Base-by-base conservation (phyloP, 2,888 invertebrate species). In the Lycophotia porphyrea region DNA sequence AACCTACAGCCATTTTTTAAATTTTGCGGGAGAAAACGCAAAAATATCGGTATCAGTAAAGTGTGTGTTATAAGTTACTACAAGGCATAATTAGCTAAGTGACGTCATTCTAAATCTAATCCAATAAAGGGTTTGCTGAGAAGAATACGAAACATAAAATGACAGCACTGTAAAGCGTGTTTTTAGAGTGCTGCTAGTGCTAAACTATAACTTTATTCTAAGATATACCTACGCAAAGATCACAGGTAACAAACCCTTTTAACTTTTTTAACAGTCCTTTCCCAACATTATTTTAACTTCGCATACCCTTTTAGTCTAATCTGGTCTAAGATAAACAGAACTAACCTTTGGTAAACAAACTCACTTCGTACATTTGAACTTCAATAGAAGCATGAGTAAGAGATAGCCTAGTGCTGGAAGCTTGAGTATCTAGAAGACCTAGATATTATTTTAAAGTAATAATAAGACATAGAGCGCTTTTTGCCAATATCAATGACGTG, bases 251-350 rank as follows among this genome's bases (percentile, higher is more conserved):
- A 72, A 72, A 1, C 5, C 49, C 42, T 74, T 72, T 73, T 39
- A 27, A 63, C 61, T 58, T 81, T 44, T 39, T 27, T 61, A 44
- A 44, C 60, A 66, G 69, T 80, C 73, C 76, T 61, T 15, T 83
- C 52, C n/a, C 61, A 74, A 74, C 63, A 76, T 72, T 82, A 55
- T 75, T 74, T 49, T 61, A 82, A 66, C 71, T 61, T 49, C 68
- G 18, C 44, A 27, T 49, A 66, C 78, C 67, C 71, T 58, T 44
- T 77, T 79, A 68, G 34, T 67, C 65, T 75, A 80, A 82, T 77
- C 77, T 83, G 27, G 49, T 58, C 47, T 68, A 70, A 77, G 72
- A 49, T 64, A 69, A 71, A 83, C 63, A 83, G 61, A 71, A 82
- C 75, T 85, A 74, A 75, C 67, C 64, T 79, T 67, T 27, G 31